A percentile compares a stretch with the other conserved stretches of the same genome.
phyloP scores from a whole-genome alignment of 2,797 vertebrate genomes.

The Rhynchonycteris naso region DNA sequence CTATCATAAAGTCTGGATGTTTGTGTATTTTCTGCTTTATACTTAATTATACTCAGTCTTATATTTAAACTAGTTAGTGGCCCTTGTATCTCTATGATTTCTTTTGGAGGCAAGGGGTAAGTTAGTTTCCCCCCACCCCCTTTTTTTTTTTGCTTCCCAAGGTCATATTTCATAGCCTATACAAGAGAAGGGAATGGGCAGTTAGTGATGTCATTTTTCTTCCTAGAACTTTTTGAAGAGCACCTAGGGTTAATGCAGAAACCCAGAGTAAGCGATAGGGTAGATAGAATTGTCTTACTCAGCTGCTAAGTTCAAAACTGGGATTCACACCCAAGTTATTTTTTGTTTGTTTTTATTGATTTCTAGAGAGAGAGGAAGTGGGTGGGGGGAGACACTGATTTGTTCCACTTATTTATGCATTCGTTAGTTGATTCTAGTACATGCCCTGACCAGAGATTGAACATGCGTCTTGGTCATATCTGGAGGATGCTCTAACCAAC shows the following conservation, averaged over 20 bases:
- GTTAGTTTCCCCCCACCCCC: neutral
- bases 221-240: constrained; percentile 1
- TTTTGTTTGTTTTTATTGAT: no score
- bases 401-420: no score
- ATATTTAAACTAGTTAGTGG: neutral
- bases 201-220: constrained; percentile 22
- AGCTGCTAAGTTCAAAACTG: neutral
- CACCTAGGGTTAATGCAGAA: neutral
- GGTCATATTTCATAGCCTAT: neutral
- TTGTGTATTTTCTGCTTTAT: neutral
- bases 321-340: neutral
- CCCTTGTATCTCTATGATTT: constrained; percentile 15
- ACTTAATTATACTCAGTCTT: neutral
- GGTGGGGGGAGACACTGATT: no score
- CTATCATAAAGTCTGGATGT: neutral
- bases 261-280: neutral
- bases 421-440: no score
- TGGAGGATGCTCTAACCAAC: no score
- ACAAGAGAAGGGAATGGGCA: neutral
- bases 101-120: neutral
- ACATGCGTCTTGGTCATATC: no score
- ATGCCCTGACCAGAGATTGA: no score
- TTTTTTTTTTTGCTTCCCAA: neutral
- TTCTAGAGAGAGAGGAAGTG: no score
- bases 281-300: neutral